phyloP scores from a whole-genome alignment of 2,113 vertebrate species.

The Crotalus viridis region DNA sequence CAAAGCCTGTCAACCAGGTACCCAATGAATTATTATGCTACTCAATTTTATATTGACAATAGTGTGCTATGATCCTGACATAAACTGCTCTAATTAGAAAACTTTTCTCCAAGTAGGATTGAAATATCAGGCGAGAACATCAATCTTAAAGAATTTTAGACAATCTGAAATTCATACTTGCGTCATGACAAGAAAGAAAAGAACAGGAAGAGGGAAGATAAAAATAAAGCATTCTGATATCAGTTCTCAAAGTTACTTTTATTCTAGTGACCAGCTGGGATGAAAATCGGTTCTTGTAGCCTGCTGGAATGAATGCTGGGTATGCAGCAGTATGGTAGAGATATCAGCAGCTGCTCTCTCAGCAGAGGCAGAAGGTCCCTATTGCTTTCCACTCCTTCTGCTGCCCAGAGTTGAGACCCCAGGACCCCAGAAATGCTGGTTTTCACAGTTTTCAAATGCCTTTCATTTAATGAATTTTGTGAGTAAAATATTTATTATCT shows the following conservation, averaged over 20 bases:
- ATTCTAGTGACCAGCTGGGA: not conserved
- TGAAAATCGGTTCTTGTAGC: not conserved
- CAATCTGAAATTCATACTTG: not conserved
- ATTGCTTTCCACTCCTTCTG: not conserved
- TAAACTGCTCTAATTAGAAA: not conserved
- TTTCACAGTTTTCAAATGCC: not conserved
- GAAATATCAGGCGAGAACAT: not conserved
- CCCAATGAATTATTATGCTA: constrained; percentile 35
- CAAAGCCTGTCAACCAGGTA: not conserved
- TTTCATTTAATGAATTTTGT: not conserved
- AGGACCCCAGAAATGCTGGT: not conserved
- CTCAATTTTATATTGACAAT: constrained; percentile 23
- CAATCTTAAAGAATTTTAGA: not conserved
- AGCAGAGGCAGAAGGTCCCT: not conserved
- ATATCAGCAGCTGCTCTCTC: not conserved
- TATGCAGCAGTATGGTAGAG: not conserved
- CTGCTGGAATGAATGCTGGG: not conserved
- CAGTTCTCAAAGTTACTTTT: not conserved
- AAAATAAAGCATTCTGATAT: not conserved
- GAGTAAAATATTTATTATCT: not conserved
- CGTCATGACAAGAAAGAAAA: not conserved
- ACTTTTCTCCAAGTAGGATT: not conserved
- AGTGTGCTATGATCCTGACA: constrained; percentile 12
- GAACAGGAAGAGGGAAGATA: not conserved
- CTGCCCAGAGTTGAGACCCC: not conserved